phyloP scores from a whole-genome alignment of 1,140 invertebrate genomes.

The Caenorhabditis inopinata region DNA sequence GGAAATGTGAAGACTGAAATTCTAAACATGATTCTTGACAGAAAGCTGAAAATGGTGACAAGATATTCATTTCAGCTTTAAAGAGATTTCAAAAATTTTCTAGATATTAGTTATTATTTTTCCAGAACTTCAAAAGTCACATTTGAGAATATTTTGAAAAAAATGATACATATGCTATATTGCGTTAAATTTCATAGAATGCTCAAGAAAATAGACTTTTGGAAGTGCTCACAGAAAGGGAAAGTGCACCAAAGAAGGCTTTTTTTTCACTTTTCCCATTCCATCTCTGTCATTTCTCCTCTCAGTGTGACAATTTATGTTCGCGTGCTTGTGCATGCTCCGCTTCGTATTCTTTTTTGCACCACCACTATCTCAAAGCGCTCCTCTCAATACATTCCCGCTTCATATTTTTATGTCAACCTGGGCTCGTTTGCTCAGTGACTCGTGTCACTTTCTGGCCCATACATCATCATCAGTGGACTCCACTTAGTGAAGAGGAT shows the following conservation, averaged over 20 bases:
- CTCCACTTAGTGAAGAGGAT: background rate
- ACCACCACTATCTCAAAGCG: background rate
- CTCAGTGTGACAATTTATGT: conserved; percentile 25
- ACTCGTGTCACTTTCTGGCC: conserved; percentile 16
- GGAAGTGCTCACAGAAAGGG: background rate
- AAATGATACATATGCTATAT: too few relatives aligned
- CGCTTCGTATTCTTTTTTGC: background rate
- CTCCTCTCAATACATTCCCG: background rate
- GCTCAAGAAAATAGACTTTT: too few relatives aligned
- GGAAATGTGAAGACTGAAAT: too few relatives aligned
- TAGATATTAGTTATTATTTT: too few relatives aligned
- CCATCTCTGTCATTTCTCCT: background rate
- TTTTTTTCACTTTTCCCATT: background rate
- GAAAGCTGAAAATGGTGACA: too few relatives aligned
- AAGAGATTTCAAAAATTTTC: too few relatives aligned
- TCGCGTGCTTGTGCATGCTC: background rate
- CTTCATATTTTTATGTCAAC: background rate
- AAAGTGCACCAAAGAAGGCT: background rate
- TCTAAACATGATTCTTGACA: too few relatives aligned
- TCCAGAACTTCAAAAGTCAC: too few relatives aligned
- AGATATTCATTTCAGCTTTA: too few relatives aligned
- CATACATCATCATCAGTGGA: conserved; percentile 5
- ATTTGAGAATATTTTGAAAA: too few relatives aligned
- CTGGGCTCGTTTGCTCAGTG: background rate
- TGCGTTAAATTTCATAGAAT: background rate